Base-by-base conservation (phyloP, 2,797 vertebrate genomes). In the Darevskia mixta region DNA sequence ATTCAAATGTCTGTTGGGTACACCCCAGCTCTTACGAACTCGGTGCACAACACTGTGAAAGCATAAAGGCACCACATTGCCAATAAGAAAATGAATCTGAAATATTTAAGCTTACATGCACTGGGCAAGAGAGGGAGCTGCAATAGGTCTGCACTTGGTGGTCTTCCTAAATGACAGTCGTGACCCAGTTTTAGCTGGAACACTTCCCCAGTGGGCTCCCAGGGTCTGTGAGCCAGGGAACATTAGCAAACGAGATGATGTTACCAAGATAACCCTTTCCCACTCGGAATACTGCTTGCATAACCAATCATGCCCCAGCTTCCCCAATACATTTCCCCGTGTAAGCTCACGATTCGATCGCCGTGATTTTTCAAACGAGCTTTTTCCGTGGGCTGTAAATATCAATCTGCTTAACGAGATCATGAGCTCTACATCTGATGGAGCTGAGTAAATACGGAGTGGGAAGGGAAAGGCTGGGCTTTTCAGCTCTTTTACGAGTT, bases 151-250 rank as follows among this genome's bases (percentile, higher is more conserved):
- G 18, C 10, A 5, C 8, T 38, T 38, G 64, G 66, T 76, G 77
- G 43, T 27, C 43, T 11, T 69, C 55, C 55, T 29, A 77, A 85
- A 85, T 76, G 82, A 71, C 67, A 75, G 85, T 55, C 61, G 45
- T 77, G 86, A 87, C 82, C 82, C 89, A 87, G 71, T 85, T 87
- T 85, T 90, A 45, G 82, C 58, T 69, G 61, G 86, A 87, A 85
- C 82, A 66, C 78, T n/a, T 85, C 77, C 86, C 49, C 61, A 15
- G 71, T 58, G 64, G 82, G 64, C 78, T 41, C 45, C 49, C 10
- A 61, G 11, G 43, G 32, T 43, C 41, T 75, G 86, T 29, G 43
- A 77, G 80, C 38, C 75, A 79, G 38, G 66, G 66, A 83, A 66
- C 15, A 45, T 81, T 27, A 81, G 82, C 5, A 41, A 69, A 20